Evolutionary conservation across 2,797 vertebrate genomes (phyloP).

Genomic region (Steatocranus sp.): DNA sequence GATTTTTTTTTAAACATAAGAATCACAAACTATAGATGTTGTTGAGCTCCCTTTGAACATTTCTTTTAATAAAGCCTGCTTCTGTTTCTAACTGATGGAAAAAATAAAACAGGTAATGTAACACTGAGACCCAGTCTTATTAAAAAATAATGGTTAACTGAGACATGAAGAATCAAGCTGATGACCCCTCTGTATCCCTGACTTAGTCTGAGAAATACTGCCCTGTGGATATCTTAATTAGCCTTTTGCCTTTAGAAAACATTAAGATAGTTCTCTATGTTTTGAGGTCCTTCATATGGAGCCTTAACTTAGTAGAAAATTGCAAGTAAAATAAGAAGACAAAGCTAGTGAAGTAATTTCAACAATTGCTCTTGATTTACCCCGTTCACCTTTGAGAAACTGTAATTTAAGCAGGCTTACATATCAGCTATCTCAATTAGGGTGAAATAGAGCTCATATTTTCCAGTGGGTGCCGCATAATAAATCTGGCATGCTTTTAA

Average conservation of each 20-base stretch:
- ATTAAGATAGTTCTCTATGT: background rate
- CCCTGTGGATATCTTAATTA: constrained; percentile 29
- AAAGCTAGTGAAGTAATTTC: background rate
- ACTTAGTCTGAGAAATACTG: constrained; percentile 7
- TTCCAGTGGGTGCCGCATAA: constrained; percentile 23
- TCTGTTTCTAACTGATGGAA: background rate
- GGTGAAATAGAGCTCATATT: constrained; percentile 49
- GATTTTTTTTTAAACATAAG: background rate
- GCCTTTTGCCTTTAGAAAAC: constrained; percentile 22
- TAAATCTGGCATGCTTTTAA: constrained; percentile 34
- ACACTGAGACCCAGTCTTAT: constrained; percentile 21
- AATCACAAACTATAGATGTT: background rate
- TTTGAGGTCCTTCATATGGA: background rate
- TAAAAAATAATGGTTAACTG: constrained; percentile 34
- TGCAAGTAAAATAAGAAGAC: background rate
- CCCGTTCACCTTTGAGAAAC: constrained; percentile 29
- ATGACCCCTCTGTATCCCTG: constrained; percentile 13
- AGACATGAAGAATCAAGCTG: constrained; percentile 5
- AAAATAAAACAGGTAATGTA: constrained; percentile 6
- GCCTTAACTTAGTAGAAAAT: constrained; percentile 12
- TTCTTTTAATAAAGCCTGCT: background rate
- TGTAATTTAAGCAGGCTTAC: constrained; percentile 33
- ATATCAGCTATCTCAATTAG: constrained; percentile 43
- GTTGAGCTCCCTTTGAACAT: background rate
- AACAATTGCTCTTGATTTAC: constrained; percentile 17